Evolutionary conservation across 2,113 vertebrate species (phyloP).

Genomic region (Oncorhynchus tshawytscha): DNA sequence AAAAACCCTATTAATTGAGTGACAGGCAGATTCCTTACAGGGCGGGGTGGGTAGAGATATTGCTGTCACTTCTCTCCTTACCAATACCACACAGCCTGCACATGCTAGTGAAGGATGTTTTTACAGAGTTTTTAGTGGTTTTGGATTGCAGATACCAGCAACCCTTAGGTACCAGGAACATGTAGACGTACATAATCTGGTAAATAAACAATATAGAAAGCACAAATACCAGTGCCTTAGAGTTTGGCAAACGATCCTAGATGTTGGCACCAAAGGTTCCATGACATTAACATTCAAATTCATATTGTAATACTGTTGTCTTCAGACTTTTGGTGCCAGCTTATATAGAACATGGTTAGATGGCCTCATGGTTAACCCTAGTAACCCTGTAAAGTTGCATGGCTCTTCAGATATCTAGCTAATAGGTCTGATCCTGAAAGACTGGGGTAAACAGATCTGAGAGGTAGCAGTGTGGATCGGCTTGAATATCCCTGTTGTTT

Average conservation of each 20-base stretch:
- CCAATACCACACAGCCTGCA: not conserved
- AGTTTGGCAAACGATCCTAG: not conserved
- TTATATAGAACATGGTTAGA: no score
- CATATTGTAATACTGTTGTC: no score
- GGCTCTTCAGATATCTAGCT: conserved; percentile 22
- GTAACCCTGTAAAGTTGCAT: conserved; percentile 7
- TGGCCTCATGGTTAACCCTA: no score
- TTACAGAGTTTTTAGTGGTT: not conserved
- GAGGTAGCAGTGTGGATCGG: not conserved
- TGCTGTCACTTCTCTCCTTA: not conserved
- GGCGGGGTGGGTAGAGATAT: conserved; percentile 5
- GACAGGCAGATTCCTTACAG: conserved; percentile 15
- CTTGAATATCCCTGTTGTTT: conserved; percentile 16
- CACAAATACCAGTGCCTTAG: not conserved
- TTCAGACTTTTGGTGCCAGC: no score
- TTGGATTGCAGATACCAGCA: not conserved
- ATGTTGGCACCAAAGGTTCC: not conserved
- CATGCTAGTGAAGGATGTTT: not conserved
- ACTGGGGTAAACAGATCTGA: not conserved
- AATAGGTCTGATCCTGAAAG: no score
- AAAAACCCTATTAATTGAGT: conserved; percentile 47
- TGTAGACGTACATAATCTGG: no score
- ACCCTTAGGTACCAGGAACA: no score
- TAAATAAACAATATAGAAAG: no score
- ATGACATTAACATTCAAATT: no score